Conservation (phyloP, 2,113 vertebrate genomes). For the Oxyura jamaicensis region DNA sequence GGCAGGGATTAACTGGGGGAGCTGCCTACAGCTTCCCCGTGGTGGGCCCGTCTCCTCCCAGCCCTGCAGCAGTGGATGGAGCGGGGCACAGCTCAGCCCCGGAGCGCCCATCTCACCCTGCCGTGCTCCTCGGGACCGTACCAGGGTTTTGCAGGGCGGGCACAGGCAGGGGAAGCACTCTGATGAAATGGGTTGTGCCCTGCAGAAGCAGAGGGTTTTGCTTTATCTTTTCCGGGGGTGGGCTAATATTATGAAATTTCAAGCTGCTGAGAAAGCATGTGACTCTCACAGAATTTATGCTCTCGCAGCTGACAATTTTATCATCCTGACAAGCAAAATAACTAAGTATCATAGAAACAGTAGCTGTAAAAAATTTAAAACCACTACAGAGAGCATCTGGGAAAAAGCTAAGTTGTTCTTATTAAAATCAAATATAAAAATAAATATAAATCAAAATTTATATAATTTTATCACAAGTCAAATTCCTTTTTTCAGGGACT, state of each 20-base stretch:
- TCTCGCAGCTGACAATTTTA: background rate
- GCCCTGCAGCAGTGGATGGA: background rate
- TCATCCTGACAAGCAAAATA: fast-evolving
- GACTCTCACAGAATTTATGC: background rate
- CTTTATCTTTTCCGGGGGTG: background rate
- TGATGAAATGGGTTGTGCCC: background rate
- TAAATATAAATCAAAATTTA: background rate
- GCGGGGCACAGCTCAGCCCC: fast-evolving
- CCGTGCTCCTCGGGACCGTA: fast-evolving
- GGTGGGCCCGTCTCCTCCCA: fast-evolving
- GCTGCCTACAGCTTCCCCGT: background rate
- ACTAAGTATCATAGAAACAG: background rate
- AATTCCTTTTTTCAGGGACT: background rate
- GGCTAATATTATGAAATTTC: background rate
- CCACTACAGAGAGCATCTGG: background rate
- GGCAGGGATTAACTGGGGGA: background rate
- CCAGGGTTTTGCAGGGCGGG: background rate
- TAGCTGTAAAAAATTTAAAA: background rate
- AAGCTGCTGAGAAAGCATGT: background rate
- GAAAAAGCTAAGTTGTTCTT: background rate
- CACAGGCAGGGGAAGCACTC: background rate
- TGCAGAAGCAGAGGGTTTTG: background rate
- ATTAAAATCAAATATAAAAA: background rate
- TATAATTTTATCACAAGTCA: background rate
- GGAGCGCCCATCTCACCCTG: background rate